Percentiles rank a stretch among this genome's conserved stretches.
Conservation (phyloP, 2,888 invertebrate genomes). For the Agrilus mali region DNA sequence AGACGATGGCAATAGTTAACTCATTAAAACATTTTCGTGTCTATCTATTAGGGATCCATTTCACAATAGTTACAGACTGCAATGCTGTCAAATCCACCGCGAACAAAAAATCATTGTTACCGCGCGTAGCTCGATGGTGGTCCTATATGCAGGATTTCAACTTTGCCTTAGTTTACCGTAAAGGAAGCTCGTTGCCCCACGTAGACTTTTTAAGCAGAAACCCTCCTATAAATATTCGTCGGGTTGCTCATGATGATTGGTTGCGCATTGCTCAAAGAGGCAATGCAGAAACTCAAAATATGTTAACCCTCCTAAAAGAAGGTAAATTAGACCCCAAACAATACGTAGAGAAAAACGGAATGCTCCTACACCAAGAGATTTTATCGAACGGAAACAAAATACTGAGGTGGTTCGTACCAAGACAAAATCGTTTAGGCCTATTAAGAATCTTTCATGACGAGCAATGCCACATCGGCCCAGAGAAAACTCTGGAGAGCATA, state of each 20-base stretch:
- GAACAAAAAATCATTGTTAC: constrained; percentile 9
- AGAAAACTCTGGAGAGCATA: constrained; percentile 7
- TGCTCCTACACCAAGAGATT: neutral
- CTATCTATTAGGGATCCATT: constrained; percentile 12
- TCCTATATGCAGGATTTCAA: too few species aligned
- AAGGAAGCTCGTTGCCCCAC: too few species aligned
- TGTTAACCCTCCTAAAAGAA: constrained; percentile 1
- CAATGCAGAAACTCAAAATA: neutral
- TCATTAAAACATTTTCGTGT: constrained; percentile 14
- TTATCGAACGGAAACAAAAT: too few species aligned
- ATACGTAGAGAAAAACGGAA: constrained; percentile 2
- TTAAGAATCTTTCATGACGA: constrained; percentile 11
- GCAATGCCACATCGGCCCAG: constrained; percentile 9
- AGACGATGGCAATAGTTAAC: constrained; percentile 19
- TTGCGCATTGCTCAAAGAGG: constrained; percentile 3
- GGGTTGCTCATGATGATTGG: constrained; percentile 1
- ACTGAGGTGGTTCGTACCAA: constrained; percentile 7
- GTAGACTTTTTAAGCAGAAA: constrained; percentile 5
- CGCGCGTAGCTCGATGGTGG: too few species aligned
- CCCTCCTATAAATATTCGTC: neutral
- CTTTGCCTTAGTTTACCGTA: too few species aligned
- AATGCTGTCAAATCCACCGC: constrained; percentile 15
- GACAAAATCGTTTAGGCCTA: constrained; percentile 10
- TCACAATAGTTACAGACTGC: constrained; percentile 9
- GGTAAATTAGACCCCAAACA: constrained; percentile 1